Conservation (phyloP, 2,113 vertebrate species). For the Macquaria australasica region DNA sequence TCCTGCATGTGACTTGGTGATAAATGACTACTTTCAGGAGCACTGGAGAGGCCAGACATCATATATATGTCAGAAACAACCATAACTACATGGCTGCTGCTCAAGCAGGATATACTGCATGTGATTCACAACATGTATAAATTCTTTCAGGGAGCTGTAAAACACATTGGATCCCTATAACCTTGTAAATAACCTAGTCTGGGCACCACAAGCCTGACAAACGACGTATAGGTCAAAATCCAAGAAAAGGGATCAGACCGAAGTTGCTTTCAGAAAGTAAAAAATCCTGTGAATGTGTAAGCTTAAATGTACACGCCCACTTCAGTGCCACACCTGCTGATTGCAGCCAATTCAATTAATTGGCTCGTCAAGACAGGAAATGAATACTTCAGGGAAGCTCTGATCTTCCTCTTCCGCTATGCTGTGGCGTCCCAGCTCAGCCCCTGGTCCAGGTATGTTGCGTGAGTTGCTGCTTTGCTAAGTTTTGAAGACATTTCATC, state of each 20-base stretch:
- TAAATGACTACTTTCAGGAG: neutral
- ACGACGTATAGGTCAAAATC: neutral
- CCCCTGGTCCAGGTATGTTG: neutral
- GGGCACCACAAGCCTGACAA: neutral
- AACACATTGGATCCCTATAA: neutral
- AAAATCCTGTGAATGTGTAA: neutral
- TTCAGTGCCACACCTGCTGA: no score
- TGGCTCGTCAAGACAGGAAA: neutral
- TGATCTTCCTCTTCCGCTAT: no score
- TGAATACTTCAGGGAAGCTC: neutral
- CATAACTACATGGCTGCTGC: neutral
- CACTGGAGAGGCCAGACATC: neutral
- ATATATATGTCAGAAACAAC: constrained; percentile 3
- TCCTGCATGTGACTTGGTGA: constrained; percentile 2
- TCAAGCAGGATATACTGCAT: neutral
- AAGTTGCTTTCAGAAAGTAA: neutral
- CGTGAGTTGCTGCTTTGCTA: neutral
- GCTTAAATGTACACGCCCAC: neutral
- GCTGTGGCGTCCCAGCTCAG: neutral
- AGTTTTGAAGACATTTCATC: neutral
- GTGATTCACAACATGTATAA: neutral
- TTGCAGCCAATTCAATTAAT: no score
- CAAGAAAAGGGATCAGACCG: neutral
- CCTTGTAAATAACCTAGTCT: neutral
- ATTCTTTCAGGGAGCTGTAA: constrained; percentile 11